These are phyloP conservation scores for Oncorhynchus gorbuscha DNA, from an alignment of 2,113 vertebrate species.

Conservation along the genomic window DNA sequence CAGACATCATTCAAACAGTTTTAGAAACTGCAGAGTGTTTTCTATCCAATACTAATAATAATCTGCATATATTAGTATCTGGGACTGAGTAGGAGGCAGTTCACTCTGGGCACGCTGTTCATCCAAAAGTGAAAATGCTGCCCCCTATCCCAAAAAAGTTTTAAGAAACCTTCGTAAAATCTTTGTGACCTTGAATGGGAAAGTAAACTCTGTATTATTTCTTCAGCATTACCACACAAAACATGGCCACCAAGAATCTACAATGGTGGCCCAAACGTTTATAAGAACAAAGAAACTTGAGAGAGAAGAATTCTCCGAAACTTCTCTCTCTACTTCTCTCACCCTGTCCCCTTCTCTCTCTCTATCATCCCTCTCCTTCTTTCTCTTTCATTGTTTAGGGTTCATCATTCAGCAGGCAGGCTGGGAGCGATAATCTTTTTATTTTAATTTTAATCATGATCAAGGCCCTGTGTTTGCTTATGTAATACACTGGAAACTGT, in stretches of 20 bases:
- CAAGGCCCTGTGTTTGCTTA: slow-evolving; percentile 65
- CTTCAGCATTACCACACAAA: background rate
- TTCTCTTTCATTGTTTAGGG: slow-evolving; percentile 57
- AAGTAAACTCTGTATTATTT: background rate
- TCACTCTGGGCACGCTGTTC: no score
- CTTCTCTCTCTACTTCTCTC: slow-evolving; percentile 5
- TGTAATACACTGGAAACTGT: slow-evolving; percentile 54
- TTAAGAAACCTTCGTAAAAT: background rate
- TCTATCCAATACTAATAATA: no score
- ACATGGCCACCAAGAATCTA: background rate
- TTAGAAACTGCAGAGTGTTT: no score
- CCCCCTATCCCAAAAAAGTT: no score
- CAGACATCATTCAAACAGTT: no score
- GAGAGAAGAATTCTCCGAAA: slow-evolving; percentile 7
- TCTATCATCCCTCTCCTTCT: background rate
- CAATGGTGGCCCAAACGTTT: slow-evolving; percentile 31
- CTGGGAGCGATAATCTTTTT: slow-evolving; percentile 70
- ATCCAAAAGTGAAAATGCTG: no score
- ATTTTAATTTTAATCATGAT: slow-evolving; percentile 60
- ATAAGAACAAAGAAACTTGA: slow-evolving; percentile 34
- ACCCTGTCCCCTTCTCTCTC: no score
- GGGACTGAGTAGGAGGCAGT: no score
- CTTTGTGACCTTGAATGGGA: background rate
- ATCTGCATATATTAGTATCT: no score
- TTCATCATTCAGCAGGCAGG: slow-evolving; percentile 59